Evolutionary conservation across 2,888 invertebrate species (phyloP).

Genomic region (Sarcophaga subvicina): DNA sequence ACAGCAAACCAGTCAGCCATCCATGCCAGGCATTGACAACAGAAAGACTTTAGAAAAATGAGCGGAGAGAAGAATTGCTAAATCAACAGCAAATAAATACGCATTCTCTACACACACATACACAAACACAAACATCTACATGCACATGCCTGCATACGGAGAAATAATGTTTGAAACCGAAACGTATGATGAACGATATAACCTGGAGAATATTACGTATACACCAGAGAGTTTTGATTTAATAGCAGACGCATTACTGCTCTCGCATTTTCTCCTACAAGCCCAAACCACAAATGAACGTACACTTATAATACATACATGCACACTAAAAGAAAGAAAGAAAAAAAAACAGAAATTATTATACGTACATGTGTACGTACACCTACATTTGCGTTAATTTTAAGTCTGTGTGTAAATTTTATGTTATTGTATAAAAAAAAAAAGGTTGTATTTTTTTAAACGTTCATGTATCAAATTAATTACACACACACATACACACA

Average conservation of each 20-base stretch:
- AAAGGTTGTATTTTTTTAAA: background rate
- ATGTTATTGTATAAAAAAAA: too few species aligned
- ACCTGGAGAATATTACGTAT: constrained; percentile 60
- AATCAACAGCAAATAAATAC: constrained; percentile 4
- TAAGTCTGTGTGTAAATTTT: too few species aligned
- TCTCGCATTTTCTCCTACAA: too few species aligned
- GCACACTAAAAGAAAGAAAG: background rate
- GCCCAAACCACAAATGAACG: too few species aligned
- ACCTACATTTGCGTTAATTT: constrained; percentile 17
- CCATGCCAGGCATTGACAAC: background rate
- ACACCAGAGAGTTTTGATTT: constrained; percentile 46
- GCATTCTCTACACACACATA: background rate
- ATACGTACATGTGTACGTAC: background rate
- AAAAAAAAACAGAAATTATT: too few species aligned
- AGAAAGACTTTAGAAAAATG: constrained; percentile 14
- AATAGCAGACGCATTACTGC: constrained; percentile 40
- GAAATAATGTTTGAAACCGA: background rate
- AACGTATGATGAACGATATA: constrained; percentile 32
- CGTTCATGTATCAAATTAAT: background rate
- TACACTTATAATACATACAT: background rate
- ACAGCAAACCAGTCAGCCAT: background rate
- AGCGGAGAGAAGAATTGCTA: background rate
- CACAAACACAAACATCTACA: background rate
- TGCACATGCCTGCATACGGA: background rate
- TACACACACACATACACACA: background rate